Conservation (phyloP, 2,797 vertebrate genomes). For the Netta rufina region DNA sequence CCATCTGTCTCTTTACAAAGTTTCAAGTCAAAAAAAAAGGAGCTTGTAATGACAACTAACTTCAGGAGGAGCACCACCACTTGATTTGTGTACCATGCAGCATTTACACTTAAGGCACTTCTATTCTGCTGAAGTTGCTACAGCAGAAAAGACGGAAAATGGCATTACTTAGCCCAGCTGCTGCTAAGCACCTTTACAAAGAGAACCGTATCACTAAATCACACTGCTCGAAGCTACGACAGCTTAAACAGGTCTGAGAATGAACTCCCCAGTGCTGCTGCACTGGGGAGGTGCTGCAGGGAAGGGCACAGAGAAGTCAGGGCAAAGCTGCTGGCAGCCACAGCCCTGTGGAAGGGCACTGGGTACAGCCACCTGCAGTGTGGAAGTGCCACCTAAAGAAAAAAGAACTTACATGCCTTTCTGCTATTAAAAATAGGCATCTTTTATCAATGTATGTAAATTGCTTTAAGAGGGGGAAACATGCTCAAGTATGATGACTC, state of each 20-base stretch:
- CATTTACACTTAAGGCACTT: neutral
- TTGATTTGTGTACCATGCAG: fast-evolving
- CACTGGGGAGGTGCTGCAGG: neutral
- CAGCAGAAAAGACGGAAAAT: neutral
- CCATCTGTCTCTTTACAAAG: neutral
- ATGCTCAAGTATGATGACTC: conserved; percentile 54
- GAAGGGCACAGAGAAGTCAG: neutral
- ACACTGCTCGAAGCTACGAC: neutral
- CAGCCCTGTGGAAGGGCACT: neutral
- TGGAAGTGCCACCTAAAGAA: neutral
- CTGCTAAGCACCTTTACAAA: neutral
- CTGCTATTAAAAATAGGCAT: conserved; percentile 51
- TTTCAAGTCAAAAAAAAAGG: neutral
- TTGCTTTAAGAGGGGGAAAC: conserved; percentile 19
- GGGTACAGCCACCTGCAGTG: neutral
- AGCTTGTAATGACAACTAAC: neutral
- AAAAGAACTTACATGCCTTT: neutral
- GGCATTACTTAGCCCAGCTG: neutral
- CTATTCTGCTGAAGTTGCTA: neutral
- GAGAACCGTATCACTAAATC: neutral
- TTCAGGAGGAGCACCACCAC: neutral
- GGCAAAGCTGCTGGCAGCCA: neutral
- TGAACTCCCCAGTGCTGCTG: neutral
- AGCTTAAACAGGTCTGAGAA: neutral
- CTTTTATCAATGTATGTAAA: conserved; percentile 52